phyloP scores from a whole-genome alignment of 30 jellyfish, hydroid and myxozoan species.

The Pseudorhiza aurosa region DNA sequence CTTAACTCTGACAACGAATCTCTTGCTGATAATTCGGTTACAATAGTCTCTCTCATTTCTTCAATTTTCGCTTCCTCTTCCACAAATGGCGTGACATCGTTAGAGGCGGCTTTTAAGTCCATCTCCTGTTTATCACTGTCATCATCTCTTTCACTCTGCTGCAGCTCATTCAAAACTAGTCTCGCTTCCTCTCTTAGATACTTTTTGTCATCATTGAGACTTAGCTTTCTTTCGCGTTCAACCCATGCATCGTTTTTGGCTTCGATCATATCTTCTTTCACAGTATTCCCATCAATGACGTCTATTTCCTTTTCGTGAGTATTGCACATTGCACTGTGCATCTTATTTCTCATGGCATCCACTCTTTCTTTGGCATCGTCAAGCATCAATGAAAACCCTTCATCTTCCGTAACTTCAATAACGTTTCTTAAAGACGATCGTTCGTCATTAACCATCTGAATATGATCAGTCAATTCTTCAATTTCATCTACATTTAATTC shows the following conservation, averaged over 20 bases:
- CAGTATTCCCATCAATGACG: not conserved
- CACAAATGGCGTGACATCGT: no score
- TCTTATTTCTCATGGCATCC: not conserved
- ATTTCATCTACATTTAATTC: not conserved
- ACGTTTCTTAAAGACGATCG: not conserved
- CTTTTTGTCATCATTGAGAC: no score
- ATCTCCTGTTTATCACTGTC: no score
- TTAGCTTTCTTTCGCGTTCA: conserved; percentile 1
- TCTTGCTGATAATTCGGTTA: not conserved
- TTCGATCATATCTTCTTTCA: not conserved
- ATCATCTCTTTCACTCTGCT: not conserved
- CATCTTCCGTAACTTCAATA: not conserved
- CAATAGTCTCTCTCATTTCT: not conserved
- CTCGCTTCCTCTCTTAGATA: no score
- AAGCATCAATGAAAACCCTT: not conserved
- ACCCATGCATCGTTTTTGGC: not conserved
- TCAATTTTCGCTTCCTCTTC: not conserved
- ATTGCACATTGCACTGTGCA: not conserved
- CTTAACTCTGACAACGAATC: not conserved
- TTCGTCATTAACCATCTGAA: not conserved
- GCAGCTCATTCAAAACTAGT: no score
- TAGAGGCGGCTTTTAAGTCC: no score
- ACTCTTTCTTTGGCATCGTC: conserved; percentile 27
- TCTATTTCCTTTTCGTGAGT: not conserved
- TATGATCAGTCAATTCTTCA: not conserved